Evolutionary conservation across 2,113 vertebrate species (phyloP).

Genomic region (Greenwoodochromis staneri): DNA sequence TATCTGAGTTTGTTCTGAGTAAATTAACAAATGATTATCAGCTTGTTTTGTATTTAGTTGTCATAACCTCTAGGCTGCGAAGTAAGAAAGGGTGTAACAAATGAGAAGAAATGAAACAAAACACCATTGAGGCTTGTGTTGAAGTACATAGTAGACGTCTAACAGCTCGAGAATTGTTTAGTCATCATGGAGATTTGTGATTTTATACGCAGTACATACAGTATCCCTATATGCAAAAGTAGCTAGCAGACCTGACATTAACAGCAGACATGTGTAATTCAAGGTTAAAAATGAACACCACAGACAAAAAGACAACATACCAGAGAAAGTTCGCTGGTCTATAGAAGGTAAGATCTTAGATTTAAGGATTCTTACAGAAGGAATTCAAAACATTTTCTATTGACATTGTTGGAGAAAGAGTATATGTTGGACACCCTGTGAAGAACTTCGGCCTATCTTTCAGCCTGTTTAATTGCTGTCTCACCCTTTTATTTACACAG

Average conservation of each 20-base stretch:
- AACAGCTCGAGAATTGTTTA: neutral
- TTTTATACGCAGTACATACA: neutral
- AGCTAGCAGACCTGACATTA: neutral
- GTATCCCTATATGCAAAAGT: neutral
- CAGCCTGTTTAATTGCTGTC: neutral
- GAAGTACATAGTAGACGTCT: neutral
- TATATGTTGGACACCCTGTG: neutral
- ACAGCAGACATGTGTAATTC: neutral
- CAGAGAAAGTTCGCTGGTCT: accelerated
- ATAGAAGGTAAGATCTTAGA: neutral
- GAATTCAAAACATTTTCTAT: neutral
- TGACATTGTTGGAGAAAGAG: neutral
- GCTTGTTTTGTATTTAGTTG: neutral
- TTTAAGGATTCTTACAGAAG: neutral
- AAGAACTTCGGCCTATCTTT: neutral
- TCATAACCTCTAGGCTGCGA: neutral
- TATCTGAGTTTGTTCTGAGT: neutral
- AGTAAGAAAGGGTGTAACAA: neutral
- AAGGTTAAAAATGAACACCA: neutral
- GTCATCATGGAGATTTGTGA: neutral
- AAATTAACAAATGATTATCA: neutral
- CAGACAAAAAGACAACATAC: neutral
- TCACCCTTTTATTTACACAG: neutral
- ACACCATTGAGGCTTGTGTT: neutral
- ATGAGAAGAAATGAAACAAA: neutral